Percentiles rank a stretch among this genome's conserved stretches.
phyloP scores from a whole-genome alignment of 2,888 invertebrate genomes.

The Lottia scabra region DNA sequence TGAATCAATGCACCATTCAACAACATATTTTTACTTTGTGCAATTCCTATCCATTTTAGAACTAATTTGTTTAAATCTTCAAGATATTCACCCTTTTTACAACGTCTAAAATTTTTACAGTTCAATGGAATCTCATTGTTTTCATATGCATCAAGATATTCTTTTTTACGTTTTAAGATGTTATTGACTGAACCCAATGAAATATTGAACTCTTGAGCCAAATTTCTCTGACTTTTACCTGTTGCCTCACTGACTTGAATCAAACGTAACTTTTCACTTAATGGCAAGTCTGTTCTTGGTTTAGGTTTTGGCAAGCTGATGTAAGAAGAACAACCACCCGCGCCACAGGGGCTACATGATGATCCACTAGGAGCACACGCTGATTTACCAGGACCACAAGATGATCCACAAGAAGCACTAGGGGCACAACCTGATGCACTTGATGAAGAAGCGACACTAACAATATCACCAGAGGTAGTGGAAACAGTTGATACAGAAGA shows the following conservation, averaged over 20 bases:
- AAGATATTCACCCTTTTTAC: constrained; percentile 8
- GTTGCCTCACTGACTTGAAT: constrained; percentile 26
- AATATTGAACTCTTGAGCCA: constrained; percentile 28
- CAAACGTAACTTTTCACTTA: constrained; percentile 24
- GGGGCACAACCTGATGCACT: background rate
- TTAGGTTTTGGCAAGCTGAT: constrained; percentile 13
- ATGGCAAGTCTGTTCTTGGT: constrained; percentile 25
- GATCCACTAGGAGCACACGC: background rate
- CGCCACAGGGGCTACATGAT: background rate
- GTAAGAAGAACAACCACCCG: constrained; percentile 6
- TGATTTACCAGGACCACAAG: background rate
- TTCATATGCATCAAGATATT: constrained; percentile 25
- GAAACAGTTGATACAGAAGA: background rate
- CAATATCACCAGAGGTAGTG: background rate
- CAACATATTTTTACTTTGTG: constrained; percentile 20
- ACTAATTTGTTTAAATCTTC: constrained; percentile 21
- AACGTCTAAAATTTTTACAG: constrained; percentile 5
- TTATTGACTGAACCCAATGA: constrained; percentile 30
- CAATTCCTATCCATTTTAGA: constrained; percentile 24
- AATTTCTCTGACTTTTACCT: constrained; percentile 26
- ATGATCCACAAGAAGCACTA: background rate
- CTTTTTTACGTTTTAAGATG: constrained; percentile 25
- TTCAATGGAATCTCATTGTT: constrained; percentile 13
- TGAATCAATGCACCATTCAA: constrained; percentile 18
- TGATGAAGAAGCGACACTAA: background rate